These are phyloP conservation scores for Xenops minutus DNA, from an alignment of 2,797 vertebrate genomes.

Conservation along the genomic window DNA sequence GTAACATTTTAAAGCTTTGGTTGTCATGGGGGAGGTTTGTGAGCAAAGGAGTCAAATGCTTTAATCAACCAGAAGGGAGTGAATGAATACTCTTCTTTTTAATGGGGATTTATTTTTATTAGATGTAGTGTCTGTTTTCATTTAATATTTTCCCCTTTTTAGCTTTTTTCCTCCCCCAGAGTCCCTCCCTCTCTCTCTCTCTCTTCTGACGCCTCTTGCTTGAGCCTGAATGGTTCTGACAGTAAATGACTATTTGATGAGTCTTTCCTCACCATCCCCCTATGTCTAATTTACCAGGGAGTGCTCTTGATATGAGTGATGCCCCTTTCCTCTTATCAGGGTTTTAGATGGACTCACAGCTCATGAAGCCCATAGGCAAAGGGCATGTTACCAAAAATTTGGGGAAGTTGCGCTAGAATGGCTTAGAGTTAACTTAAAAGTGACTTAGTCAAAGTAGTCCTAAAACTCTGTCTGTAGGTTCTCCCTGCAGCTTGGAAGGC, in stretches of 20 bases:
- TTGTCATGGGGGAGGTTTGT: background rate
- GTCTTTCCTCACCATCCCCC: background rate
- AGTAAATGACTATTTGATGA: conserved; percentile 13
- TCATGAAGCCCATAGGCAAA: background rate
- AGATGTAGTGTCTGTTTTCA: background rate
- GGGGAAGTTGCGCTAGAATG: background rate
- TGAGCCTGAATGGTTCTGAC: background rate
- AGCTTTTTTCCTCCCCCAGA: background rate
- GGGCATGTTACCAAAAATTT: background rate
- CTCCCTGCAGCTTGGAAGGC: background rate
- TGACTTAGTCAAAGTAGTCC: background rate
- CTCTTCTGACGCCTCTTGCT: background rate
- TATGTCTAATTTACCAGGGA: background rate
- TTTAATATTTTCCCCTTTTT: background rate
- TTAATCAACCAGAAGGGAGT: background rate
- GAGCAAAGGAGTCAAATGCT: background rate
- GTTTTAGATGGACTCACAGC: background rate
- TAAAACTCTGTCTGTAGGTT: background rate
- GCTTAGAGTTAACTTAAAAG: background rate
- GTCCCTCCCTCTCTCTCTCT: background rate
- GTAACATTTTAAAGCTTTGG: background rate
- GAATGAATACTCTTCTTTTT: background rate
- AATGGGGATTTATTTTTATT: conserved; percentile 3
- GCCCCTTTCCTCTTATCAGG: background rate
- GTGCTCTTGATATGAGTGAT: background rate